These are phyloP conservation scores for Leucophenga maculata DNA, from an alignment of 2,888 invertebrate species.

Conservation along the genomic window DNA sequence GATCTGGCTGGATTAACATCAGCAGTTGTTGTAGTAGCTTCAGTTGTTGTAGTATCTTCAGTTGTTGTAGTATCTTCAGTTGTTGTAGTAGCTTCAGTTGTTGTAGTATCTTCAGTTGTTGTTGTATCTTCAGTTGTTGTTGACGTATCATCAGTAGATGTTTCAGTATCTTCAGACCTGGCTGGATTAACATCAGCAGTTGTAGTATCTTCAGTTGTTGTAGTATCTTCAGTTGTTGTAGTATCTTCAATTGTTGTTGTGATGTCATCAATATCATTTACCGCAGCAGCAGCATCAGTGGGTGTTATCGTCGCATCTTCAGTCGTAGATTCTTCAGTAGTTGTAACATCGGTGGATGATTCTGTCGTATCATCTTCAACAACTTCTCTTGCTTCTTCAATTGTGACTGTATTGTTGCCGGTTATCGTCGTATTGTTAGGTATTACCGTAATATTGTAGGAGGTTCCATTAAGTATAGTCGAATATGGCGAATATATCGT, in stretches of 20 bases:
- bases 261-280: not conserved
- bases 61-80: not conserved
- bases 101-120: not conserved
- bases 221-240: not conserved
- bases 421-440: no score
- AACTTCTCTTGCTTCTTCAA: no score
- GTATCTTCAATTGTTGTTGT: not conserved
- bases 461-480: no score
- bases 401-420: no score
- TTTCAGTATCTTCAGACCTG: no score
- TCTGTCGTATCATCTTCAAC: no score
- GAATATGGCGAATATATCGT: no score
- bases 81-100: not conserved
- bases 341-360: not conserved
- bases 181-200: not conserved
- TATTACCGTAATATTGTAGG: not conserved
- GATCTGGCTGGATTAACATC: no score
- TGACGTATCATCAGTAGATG: not conserved
- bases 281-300: no score
- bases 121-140: constrained; percentile 3
- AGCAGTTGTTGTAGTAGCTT: not conserved
- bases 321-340: not conserved
- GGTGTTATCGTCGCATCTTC: not conserved
- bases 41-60: not conserved
- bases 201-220: constrained; percentile 4